Conservation (phyloP, 2,113 vertebrate genomes). For the Pluvianellus socialis region DNA sequence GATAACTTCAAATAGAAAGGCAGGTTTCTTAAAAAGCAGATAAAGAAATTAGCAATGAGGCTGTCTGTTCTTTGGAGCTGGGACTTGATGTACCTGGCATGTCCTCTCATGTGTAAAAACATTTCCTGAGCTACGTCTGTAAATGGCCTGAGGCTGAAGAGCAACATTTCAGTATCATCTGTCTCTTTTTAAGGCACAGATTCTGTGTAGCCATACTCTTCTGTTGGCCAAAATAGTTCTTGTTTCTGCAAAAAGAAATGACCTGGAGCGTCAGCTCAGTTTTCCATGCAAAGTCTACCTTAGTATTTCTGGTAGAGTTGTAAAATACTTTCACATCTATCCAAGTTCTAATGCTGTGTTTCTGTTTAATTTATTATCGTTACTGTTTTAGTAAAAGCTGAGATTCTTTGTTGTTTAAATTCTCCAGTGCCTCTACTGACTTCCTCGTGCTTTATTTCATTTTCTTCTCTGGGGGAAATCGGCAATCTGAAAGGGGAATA, state of each 20-base stretch:
- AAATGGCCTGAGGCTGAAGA: conserved; percentile 36
- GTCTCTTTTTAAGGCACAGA: neutral
- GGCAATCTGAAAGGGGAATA: neutral
- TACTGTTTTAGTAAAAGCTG: neutral
- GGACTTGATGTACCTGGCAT: neutral
- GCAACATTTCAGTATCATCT: conserved; percentile 9
- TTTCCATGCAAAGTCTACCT: neutral
- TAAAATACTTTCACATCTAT: neutral
- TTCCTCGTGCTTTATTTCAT: neutral
- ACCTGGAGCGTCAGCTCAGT: neutral
- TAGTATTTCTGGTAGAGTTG: neutral
- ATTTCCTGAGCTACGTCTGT: conserved; percentile 44
- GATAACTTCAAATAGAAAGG: neutral
- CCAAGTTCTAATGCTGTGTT: neutral
- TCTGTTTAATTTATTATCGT: neutral
- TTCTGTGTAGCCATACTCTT: neutral
- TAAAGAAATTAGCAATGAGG: neutral
- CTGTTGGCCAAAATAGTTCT: neutral
- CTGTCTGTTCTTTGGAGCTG: conserved; percentile 31
- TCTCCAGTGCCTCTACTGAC: neutral
- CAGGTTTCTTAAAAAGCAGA: conserved; percentile 24
- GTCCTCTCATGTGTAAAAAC: conserved; percentile 45
- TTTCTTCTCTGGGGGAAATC: neutral
- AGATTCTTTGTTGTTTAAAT: neutral
- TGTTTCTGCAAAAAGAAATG: neutral